Evolutionary conservation across 2,888 invertebrate genomes (phyloP).

Genomic region (Drosophila setosimentum): DNA sequence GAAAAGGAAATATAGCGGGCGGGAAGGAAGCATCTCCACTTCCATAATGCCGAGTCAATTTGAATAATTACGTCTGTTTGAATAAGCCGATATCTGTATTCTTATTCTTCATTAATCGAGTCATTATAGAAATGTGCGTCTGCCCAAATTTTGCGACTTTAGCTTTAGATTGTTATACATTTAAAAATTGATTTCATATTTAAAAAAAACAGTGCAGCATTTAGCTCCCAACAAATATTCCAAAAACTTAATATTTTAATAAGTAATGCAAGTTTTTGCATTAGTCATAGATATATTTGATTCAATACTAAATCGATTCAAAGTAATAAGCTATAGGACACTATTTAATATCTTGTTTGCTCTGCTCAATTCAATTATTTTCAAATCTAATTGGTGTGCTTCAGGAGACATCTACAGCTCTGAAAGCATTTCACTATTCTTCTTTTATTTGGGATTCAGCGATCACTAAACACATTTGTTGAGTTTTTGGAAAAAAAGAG

Average conservation of each 20-base stretch:
- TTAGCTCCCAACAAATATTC: neutral
- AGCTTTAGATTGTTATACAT: too few relatives aligned
- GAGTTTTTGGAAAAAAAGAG: neutral
- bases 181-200: neutral
- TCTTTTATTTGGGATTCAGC: neutral
- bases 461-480: neutral
- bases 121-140: too few relatives aligned
- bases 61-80: neutral
- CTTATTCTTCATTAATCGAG: too few relatives aligned
- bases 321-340: neutral
- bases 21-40: too few relatives aligned
- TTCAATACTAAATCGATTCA: neutral
- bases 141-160: too few relatives aligned
- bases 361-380: neutral
- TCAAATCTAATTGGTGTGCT: neutral
- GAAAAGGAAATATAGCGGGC: neutral
- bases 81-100: neutral
- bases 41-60: neutral
- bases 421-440: neutral
- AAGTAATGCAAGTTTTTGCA: neutral
- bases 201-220: neutral
- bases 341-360: neutral
- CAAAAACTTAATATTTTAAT: neutral
- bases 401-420: neutral
- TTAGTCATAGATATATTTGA: neutral